phyloP scores from a whole-genome alignment of 1,140 invertebrate genomes.

The Neelides sp. region DNA sequence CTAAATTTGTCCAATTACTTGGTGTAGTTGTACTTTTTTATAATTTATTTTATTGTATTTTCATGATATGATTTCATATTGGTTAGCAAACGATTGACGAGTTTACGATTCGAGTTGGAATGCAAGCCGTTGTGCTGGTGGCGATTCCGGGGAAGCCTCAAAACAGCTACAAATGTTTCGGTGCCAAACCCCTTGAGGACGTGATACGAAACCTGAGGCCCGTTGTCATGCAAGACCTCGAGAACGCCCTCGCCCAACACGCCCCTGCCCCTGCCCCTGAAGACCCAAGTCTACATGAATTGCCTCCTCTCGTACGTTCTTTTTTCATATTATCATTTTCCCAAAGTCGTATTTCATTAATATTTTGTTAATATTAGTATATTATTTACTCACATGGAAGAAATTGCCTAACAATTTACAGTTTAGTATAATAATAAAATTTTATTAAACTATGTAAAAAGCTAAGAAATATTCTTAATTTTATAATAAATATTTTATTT shows the following conservation, averaged over 20 bases:
- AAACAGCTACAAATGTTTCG: constrained; percentile 91
- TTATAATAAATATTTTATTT: too few species aligned
- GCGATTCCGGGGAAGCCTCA: constrained; percentile 93
- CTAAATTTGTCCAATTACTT: not conserved
- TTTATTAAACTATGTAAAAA: too few species aligned
- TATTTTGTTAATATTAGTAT: too few species aligned
- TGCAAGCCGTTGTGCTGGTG: constrained; percentile 89
- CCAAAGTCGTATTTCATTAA: too few species aligned
- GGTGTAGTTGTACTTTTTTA: too few species aligned
- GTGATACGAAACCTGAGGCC: constrained; percentile 77
- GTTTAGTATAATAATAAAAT: too few species aligned
- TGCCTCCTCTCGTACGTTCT: constrained; percentile 86
- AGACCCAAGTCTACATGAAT: constrained; percentile 81
- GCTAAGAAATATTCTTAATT: too few species aligned
- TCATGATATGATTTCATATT: constrained; percentile 8
- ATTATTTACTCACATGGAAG: too few species aligned
- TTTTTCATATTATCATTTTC: too few species aligned
- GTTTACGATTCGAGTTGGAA: constrained; percentile 91
- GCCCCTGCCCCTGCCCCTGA: constrained; percentile 82
- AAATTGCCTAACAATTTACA: too few species aligned
- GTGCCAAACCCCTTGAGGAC: constrained; percentile 90
- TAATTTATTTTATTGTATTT: constrained; percentile 3
- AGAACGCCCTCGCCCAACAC: constrained; percentile 81
- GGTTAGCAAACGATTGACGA: constrained; percentile 89
- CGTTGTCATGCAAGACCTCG: constrained; percentile 88